phyloP scores from a whole-genome alignment of 1,140 invertebrate species.

The Grapholita molesta region DNA sequence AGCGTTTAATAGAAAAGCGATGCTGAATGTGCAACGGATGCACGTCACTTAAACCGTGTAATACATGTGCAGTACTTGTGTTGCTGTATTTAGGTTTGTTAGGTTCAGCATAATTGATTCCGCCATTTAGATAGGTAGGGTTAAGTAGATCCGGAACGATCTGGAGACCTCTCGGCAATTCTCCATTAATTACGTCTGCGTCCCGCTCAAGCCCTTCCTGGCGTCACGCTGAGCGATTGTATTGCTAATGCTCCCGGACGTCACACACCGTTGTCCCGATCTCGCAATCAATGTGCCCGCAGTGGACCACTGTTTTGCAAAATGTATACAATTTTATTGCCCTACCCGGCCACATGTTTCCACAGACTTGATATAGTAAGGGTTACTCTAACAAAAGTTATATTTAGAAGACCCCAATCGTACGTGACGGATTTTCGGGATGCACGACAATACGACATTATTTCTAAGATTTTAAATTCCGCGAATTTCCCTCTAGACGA shows the following conservation, averaged over 20 bases:
- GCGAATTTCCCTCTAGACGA: background rate
- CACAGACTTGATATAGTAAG: conserved; percentile 1
- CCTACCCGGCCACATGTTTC: conserved; percentile 9
- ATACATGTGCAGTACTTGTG: background rate
- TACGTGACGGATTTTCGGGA: conserved; percentile 7
- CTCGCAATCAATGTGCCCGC: background rate
- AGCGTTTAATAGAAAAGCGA: background rate
- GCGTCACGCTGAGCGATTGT: conserved; percentile 54
- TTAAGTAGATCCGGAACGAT: conserved; percentile 33
- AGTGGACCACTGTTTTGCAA: background rate
- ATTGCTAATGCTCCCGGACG: conserved; percentile 45
- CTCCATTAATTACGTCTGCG: conserved; percentile 45
- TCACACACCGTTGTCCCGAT: conserved; percentile 15
- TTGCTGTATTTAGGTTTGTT: background rate
- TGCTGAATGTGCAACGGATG: background rate
- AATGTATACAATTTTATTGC: conserved; percentile 3
- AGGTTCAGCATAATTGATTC: background rate
- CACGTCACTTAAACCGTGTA: background rate
- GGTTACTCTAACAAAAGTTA: background rate
- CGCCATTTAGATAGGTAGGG: background rate
- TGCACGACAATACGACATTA: background rate
- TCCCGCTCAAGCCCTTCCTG: conserved; percentile 31
- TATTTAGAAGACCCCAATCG: background rate
- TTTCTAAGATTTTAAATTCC: background rate
- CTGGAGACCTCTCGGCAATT: conserved; percentile 42